Percentiles rank a stretch among this genome's conserved stretches.
These are phyloP conservation scores for Aphis gossypii DNA, from an alignment of 1,140 invertebrate genomes.

Conservation along the genomic window DNA sequence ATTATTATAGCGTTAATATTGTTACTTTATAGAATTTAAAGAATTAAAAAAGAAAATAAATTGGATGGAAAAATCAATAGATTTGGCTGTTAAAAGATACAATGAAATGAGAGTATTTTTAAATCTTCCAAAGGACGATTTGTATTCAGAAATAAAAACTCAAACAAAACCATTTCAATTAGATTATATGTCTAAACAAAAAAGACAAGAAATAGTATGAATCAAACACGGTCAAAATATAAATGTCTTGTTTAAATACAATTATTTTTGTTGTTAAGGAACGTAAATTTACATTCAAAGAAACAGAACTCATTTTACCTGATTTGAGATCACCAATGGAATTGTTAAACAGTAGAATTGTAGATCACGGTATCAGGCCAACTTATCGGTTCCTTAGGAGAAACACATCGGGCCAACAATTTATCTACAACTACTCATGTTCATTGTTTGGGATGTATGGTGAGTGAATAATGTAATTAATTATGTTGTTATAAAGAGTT, in stretches of 20 bases:
- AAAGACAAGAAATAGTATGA: conserved; percentile 39
- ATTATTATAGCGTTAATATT: not conserved
- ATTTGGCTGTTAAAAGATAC: not conserved
- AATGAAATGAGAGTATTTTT: conserved; percentile 17
- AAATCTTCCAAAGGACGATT: not conserved
- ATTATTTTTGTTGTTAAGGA: not conserved
- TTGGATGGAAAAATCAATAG: not conserved
- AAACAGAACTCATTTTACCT: not conserved
- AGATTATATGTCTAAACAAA: not conserved
- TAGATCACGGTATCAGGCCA: not conserved
- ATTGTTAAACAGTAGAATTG: not conserved
- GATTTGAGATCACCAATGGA: conserved; percentile 45
- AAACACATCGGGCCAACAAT: not conserved
- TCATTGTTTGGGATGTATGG: conserved; percentile 48
- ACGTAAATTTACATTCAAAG: conserved; percentile 4
- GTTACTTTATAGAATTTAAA: not conserved
- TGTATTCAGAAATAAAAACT: not conserved
- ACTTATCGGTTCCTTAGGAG: not conserved
- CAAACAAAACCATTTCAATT: not conserved
- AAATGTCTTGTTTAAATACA: not conserved
- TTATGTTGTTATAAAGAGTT: not conserved
- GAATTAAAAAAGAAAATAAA: not conserved
- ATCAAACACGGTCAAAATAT: not conserved
- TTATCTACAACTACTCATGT: conserved; percentile 39
- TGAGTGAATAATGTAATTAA: not conserved